Conservation (phyloP, 2,113 vertebrate species). For the Motacilla alba region DNA sequence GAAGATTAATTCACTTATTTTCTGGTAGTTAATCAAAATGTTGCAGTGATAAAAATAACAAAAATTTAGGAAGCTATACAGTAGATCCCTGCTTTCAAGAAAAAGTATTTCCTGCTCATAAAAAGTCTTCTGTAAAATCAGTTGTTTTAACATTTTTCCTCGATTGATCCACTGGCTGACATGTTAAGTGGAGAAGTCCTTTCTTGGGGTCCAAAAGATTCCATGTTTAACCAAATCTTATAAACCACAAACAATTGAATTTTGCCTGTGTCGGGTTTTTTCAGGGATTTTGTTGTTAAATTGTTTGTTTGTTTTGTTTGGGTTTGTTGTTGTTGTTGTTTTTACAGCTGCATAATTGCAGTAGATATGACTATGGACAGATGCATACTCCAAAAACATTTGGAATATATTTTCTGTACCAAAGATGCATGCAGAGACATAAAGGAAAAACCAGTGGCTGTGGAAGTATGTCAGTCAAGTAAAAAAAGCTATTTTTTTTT, state of each 20-base stretch:
- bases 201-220: not conserved
- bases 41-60: not conserved
- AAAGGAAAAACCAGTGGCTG: not conserved
- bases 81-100: not conserved
- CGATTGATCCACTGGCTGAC: not conserved
- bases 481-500: slow-evolving; percentile 49
- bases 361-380: not conserved
- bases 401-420: not conserved
- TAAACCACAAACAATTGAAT: not conserved
- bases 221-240: not conserved
- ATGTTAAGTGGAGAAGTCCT: not conserved
- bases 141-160: not conserved
- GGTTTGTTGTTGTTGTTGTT: not conserved
- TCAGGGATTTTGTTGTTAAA: not conserved
- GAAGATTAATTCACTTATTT: not conserved
- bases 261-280: not conserved
- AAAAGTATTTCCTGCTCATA: not conserved
- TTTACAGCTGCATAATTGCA: not conserved
- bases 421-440: not conserved
- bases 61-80: not conserved
- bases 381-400: not conserved
- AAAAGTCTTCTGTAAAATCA: not conserved
- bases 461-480: not conserved
- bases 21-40: not conserved
- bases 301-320: not conserved